Base-by-base conservation (phyloP, 2,113 vertebrate species). In the Ciconia boyciana region DNA sequence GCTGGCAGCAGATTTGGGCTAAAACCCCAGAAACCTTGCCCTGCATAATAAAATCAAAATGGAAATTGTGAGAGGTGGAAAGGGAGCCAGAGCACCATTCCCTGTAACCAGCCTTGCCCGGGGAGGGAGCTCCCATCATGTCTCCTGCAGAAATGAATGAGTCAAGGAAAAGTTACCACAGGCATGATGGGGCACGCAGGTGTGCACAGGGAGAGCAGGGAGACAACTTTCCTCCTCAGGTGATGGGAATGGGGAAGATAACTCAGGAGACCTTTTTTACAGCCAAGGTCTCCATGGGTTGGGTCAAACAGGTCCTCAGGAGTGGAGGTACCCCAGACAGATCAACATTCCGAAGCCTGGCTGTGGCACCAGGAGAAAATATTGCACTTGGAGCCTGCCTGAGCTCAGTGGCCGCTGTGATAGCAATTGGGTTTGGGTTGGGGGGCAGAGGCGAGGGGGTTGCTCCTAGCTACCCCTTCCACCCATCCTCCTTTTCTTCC, bases 321-420 rank as follows among this genome's bases (percentile, higher is more conserved):
- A 93, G 39, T 9, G 11, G 21, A 78, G 24, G 11, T 32, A 66
- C 18, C 32, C 72, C 15, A 43, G n/a, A 31, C 8, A 44, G 9
- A 13, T 18, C 1, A 2, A 11, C 0, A 0, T 75, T 13, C 29
- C 6, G 4, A 52, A 69, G 21, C 32, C 46, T 72, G 54, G 24
- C 36, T n/a, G 19, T 48, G 39, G 32, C 9, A 69, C 24, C 10
- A 49, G n/a, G 32, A 62, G n/a, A 82, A 95, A 51, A 32, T 65
- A 13, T 41, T 49, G n/a, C 2, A 21, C 16, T 34, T 61, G 52
- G 19, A 48, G 19, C 17, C 44, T 72, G 13, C 7, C 70, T 86
- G 68, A 80, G 19, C 20, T 55, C 55, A 19, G 31, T 25, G 43
- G 15, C 32, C 5, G 1, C 39, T 54, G 52, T 3, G 2, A 10